Conservation (phyloP, 2,797 vertebrate species). For the Rhadinocentrus ornatus region DNA sequence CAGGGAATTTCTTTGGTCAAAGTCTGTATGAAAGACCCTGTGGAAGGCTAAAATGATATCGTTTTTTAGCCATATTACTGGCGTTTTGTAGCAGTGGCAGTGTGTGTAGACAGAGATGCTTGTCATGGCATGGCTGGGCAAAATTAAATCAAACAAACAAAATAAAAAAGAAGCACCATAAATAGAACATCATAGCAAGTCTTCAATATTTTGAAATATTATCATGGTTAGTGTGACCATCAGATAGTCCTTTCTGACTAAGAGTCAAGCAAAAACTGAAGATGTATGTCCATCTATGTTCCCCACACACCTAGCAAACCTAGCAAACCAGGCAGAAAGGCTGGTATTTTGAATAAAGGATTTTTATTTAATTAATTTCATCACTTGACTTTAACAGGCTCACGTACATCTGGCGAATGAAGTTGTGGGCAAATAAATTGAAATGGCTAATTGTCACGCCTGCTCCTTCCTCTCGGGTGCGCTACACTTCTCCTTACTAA, state of each 20-base stretch:
- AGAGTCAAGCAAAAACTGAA: background rate
- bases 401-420: too few species aligned
- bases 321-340: background rate
- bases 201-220: background rate
- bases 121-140: background rate
- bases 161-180: background rate
- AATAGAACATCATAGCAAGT: background rate
- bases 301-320: background rate
- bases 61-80: background rate
- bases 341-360: too few species aligned
- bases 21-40: constrained; percentile 1
- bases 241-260: background rate
- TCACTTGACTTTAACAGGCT: too few species aligned
- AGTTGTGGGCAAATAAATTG: too few species aligned
- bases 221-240: background rate
- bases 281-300: background rate
- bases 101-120: background rate
- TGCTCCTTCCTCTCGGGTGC: too few species aligned
- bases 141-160: too few species aligned
- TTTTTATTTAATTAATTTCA: too few species aligned
- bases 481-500: too few species aligned
- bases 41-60: background rate
- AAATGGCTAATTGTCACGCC: too few species aligned
- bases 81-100: background rate
- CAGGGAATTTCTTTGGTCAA: background rate